phyloP scores from a whole-genome alignment of 2,113 vertebrate species.

The Calonectris borealis region DNA sequence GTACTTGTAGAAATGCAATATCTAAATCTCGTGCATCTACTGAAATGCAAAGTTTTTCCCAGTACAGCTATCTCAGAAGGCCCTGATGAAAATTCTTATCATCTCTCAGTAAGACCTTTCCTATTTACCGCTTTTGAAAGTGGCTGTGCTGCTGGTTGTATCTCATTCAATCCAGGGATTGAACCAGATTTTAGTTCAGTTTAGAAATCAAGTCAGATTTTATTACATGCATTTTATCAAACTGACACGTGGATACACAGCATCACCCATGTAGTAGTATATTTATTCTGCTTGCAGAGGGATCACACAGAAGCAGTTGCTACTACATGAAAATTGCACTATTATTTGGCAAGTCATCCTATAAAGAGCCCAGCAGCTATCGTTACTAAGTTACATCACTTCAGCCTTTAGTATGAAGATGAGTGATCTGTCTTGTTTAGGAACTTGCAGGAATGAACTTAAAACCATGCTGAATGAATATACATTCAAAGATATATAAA shows the following conservation, averaged over 20 bases:
- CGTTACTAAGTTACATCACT: not conserved
- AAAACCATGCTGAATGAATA: not conserved
- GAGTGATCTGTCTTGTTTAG: not conserved
- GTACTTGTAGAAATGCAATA: not conserved
- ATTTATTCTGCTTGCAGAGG: not conserved
- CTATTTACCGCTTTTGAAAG: not conserved
- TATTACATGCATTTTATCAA: not conserved
- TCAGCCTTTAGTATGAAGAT: not conserved
- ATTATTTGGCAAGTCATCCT: not conserved
- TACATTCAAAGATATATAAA: not conserved
- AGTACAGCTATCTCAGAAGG: not conserved
- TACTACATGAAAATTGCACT: not conserved
- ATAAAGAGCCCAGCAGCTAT: not conserved
- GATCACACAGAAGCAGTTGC: not conserved
- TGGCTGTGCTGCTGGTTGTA: not conserved
- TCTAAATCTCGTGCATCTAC: not conserved
- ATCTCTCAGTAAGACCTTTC: not conserved
- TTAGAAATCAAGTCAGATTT: not conserved
- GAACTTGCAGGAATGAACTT: not conserved
- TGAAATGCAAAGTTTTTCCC: not conserved
- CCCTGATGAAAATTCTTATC: not conserved
- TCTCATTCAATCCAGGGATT: not conserved
- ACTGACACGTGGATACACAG: not conserved
- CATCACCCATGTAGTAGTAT: not conserved
- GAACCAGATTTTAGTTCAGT: not conserved